Evolutionary conservation across 1,140 invertebrate species (phyloP), one percentile per base, ranked within the genome.

Genomic region (Calliphora vicina): DNA sequence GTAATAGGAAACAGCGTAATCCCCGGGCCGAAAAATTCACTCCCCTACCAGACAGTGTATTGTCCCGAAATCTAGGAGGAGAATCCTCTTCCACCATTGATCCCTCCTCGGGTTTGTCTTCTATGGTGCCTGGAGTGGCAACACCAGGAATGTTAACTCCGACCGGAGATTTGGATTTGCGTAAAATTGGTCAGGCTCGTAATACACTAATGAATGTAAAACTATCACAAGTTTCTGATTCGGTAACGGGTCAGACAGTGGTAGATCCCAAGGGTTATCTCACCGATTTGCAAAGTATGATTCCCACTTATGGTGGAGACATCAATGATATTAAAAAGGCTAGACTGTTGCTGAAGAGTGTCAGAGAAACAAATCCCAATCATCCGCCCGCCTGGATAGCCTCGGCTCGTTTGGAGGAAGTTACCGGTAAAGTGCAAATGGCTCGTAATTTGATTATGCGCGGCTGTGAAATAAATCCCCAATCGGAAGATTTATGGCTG

Each of bases 171-270:
- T 94, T 99, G 88, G 99, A 99, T 93, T 94, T 99, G 85, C 93
- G 98, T 84, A 99, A 99, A 93, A 99, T 99, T 89, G 99, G 99
- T 45, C 98, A 99, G 92, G 99, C 99, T 0, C 94, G 98, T 91
- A 99, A 99, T 91, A 99, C 98, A n/a, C 91, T 99, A 2, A 99
- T 99, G 99, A 98, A 99, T 89, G 99, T 99, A 0, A 99, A 99
- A 92, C 91, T 99, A 8, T 99, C 97, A 78, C 99, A 99, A 92
- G 96, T 99, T 15, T 99, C 98, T 0, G 99, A 99, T 92, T 99
- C 98, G 9, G 99, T 99, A 1, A 96, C 96, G 35, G 99, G 99
- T 5, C 99, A 99, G 92, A 99, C 99, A 23, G 99, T 99, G 0
- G 98, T 99, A 2, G 99, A 99, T 93, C 99, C 99, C 0, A 99